Conservation (phyloP, 2,888 invertebrate species). For the Clepsis dumicolana region DNA sequence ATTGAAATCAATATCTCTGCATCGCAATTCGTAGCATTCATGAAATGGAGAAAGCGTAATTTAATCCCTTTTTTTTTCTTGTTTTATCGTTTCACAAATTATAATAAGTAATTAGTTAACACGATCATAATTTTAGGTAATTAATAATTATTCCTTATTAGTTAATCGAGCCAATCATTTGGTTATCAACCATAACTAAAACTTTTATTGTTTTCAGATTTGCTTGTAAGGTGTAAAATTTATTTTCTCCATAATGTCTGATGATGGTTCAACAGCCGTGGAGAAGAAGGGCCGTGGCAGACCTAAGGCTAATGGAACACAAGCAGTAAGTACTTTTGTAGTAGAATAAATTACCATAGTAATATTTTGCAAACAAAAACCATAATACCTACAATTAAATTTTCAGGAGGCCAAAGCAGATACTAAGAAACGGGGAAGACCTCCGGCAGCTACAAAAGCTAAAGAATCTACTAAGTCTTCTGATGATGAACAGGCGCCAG, state of each 20-base stretch:
- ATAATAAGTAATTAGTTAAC: too few species aligned
- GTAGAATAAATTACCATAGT: constrained; percentile 1
- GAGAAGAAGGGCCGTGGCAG: constrained; percentile 85
- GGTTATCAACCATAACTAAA: background rate
- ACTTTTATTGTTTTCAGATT: constrained; percentile 58
- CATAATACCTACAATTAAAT: background rate
- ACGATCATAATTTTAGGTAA: background rate
- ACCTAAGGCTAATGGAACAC: constrained; percentile 83
- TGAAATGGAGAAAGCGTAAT: constrained; percentile 20
- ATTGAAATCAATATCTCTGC: constrained; percentile 35
- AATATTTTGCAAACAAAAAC: background rate
- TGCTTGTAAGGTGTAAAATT: constrained; percentile 53
- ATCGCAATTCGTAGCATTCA: constrained; percentile 19
- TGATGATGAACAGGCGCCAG: constrained; percentile 83
- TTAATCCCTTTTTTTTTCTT: background rate
- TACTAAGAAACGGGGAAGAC: constrained; percentile 80
- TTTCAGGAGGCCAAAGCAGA: constrained; percentile 80
- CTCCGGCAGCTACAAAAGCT: constrained; percentile 73
- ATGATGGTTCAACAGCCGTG: constrained; percentile 82
- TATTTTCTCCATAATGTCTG: constrained; percentile 75
- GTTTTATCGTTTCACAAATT: too few species aligned
- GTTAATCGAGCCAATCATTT: background rate
- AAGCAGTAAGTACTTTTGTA: constrained; percentile 61
- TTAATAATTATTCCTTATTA: background rate
- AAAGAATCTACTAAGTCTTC: constrained; percentile 85